Base-by-base conservation (phyloP, 2,888 invertebrate species). In the Drosophila robusta region DNA sequence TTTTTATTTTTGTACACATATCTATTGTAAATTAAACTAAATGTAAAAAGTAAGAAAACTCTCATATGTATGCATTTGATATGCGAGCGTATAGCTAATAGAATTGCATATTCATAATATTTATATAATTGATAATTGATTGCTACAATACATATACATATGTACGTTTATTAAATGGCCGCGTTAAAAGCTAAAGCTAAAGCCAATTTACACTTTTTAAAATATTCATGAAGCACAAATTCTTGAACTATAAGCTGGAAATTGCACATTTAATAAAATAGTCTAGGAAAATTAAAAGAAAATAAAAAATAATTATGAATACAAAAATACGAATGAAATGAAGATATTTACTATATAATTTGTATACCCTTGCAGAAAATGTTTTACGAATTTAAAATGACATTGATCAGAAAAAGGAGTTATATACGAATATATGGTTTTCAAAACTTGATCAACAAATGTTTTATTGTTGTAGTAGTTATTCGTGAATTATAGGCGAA, bases 141-240 rank as follows among this genome's bases (percentile, higher is more conserved):
- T 75, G 66, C 60, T 75, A 62, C 36, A 63, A 61, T 62, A 34
- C 29, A 29, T 29, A 9, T 50, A 44, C 42, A 60, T 22, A 16
- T 12, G 14, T 60, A 29, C 44, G 38, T 45, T 68, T 56, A 57
- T 62, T 80, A 70, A 78, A 85, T 81, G 81, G 86, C 86, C 78
- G 79, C 70, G 55, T 63, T 74, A 60, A 36, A 58, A 87, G 80
- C 76, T 84, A 74, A 70, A 75, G 75, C 75, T 71, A 71, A 60
- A 75, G 67, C 65, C 58, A 65, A 65, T 52, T 60, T 49, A 65
- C 50, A 52, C 16, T 16, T 36, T 51, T 26, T 39, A 26, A 45
- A 65, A 32, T 41, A 18, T 46, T 16, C 29, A 36, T n/a, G 26
- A 63, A 50, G 44, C 46, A 50, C n/a, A 49, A 34, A 12, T 32